Base-by-base conservation (phyloP, 2,797 vertebrate species). In the Rhabdophis nuchalis region DNA sequence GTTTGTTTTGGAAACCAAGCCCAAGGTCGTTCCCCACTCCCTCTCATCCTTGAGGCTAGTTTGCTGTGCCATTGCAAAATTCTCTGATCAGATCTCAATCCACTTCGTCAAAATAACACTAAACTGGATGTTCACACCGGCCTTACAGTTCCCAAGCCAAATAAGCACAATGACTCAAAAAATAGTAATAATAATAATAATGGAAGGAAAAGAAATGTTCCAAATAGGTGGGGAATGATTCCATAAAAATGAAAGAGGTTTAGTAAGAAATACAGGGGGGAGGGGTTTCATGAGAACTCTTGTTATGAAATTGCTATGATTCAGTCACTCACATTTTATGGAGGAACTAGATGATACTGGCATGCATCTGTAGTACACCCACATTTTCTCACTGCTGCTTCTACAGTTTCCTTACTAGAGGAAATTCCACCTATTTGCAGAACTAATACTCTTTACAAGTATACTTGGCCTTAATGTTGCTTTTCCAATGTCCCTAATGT, bases 1-100 rank as follows among this genome's bases (percentile, higher is more conserved):
- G 60, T 88, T 90, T 90, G 64, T 88, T 93, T 90, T 53, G 64
- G 25, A 93, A 93, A 88, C 6, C 14, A 23, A 25, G 46, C 41
- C 77, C 10, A 50, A 18, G 56, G 29, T 60, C 18, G 4, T 61
- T 13, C 6, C 10, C 32, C 36, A 5, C 29, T 29, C 41, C 68
- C 36, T 20, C 86, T 11, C 61, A 53, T 57, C 32, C 18, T 32
- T 5, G 14, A 82, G 86, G 85, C 92, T 60, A 60, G 87, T 90
- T 88, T 5, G 11, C 82, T 57, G 86, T 5, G 58, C 61, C 29
- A 54, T 90, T 93, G 89, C 89, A 46, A 93, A 72, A 87, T 29
- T 85, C 85, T 29, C 16, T 50, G 88, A 89, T 87, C 60, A 77
- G 64, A 50, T 90, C 50, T 87, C 85, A 56, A 87, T 57, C 36